Evolutionary conservation across 2,113 vertebrate species (phyloP).

Genomic region (Antechinus flavipes): DNA sequence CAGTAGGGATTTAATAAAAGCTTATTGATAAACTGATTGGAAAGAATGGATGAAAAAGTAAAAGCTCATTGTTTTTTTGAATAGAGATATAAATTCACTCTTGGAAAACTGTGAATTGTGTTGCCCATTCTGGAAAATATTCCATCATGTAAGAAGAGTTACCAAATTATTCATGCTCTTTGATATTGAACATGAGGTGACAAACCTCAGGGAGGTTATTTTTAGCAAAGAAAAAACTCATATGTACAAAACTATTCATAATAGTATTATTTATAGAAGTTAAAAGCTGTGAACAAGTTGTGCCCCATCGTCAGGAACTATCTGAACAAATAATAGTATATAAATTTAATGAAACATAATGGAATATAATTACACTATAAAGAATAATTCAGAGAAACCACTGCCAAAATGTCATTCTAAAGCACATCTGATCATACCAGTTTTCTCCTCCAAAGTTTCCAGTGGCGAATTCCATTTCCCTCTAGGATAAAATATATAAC

Average conservation of each 20-base stretch:
- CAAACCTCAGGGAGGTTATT: background rate
- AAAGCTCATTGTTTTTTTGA: background rate
- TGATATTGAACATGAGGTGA: background rate
- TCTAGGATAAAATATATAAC: background rate
- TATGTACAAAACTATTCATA: background rate
- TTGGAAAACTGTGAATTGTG: background rate
- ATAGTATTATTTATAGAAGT: background rate
- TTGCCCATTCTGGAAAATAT: background rate
- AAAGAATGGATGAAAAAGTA: background rate
- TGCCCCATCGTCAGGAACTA: background rate
- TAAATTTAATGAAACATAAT: background rate
- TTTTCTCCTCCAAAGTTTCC: background rate
- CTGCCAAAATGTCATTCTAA: background rate
- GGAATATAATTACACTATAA: background rate
- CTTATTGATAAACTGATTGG: background rate
- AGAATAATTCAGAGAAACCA: background rate
- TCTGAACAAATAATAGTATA: background rate
- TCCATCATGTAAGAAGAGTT: background rate
- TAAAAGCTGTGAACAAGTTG: background rate
- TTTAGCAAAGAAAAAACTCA: background rate
- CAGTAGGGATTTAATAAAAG: background rate
- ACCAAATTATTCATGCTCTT: background rate
- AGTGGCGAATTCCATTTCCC: background rate
- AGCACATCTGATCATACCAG: background rate
- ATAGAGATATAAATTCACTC: background rate